phyloP scores from a whole-genome alignment of 2,113 vertebrate genomes.

The Coreoperca whiteheadi region DNA sequence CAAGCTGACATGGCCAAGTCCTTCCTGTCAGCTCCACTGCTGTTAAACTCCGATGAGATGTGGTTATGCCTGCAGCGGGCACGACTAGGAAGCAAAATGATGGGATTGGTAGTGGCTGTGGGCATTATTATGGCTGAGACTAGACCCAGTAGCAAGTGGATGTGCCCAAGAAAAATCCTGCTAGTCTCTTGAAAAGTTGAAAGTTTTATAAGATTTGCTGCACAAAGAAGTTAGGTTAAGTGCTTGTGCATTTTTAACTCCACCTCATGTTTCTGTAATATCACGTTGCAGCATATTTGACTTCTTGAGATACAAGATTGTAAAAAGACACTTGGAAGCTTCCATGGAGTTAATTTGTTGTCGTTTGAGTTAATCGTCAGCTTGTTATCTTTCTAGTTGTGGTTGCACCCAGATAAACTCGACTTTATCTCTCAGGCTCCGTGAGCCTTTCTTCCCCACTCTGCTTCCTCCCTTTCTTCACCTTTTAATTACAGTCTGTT shows the following conservation, averaged over 20 bases:
- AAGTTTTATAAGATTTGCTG: neutral
- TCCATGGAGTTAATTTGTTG: slow-evolving; percentile 17
- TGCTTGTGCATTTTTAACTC: slow-evolving; percentile 10
- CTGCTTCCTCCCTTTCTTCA: slow-evolving; percentile 60
- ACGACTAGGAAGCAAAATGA: slow-evolving; percentile 37
- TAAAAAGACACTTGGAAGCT: slow-evolving; percentile 15
- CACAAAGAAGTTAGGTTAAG: neutral
- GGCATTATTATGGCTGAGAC: slow-evolving; percentile 49
- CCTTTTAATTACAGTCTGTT: slow-evolving; percentile 66
- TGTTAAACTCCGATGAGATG: slow-evolving; percentile 59
- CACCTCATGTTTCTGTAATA: neutral
- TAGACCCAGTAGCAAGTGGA: slow-evolving; percentile 25
- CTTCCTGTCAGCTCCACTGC: slow-evolving; percentile 64
- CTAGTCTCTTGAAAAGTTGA: slow-evolving; percentile 12
- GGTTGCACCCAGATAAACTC: slow-evolving; percentile 22
- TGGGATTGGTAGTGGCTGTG: slow-evolving; percentile 52
- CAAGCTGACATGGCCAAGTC: slow-evolving; percentile 46
- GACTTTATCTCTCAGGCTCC: slow-evolving; percentile 33
- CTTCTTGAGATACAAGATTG: neutral
- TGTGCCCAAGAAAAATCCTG: slow-evolving; percentile 15
- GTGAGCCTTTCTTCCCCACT: neutral
- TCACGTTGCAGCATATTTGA: neutral
- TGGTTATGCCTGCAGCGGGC: slow-evolving; percentile 40
- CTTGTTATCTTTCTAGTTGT: slow-evolving; percentile 27
- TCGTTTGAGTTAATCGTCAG: slow-evolving; percentile 24